Base-by-base conservation (phyloP, 2,888 invertebrate genomes). In the Aphidius colemani region DNA sequence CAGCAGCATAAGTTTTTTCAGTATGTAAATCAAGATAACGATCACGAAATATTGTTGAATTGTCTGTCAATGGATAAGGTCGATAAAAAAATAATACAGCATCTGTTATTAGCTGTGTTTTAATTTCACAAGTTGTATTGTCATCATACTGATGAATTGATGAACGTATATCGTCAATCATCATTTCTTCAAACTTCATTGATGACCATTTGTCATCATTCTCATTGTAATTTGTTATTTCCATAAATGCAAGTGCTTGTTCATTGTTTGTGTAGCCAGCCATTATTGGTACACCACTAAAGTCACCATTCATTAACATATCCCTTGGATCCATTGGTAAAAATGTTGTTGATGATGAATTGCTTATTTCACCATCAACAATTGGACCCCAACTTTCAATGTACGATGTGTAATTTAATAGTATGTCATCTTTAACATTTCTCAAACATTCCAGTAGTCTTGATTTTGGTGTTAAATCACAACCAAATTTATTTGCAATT, bases 261-360 rank as follows among this genome's bases (percentile, higher is more conserved):
- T 94, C 94, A 89, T 93, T 93, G 71, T 90, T 89, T 0, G 93
- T 93, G 72, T 88, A 93, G 1, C 92, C 92, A n/a, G 88, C 86
- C 71, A 94, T 79, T 10, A 93, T 75, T 0, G 93, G 92, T 1
- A 93, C 89, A 61, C 89, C 87, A 64, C 87, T 85, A 68, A 88
- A 88, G 43, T 85, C 85, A 8, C 88, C 90, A 60, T 83, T 85
- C 69, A 87, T 86, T 65, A 91, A 87, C 59, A 88, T 80, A 70
- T 84, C 85, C 66, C 84, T 86, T 0, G 93, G 93, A 59, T 87
- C 84, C 71, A 89, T 89, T 44, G 89, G 85, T 51, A 94, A 82
- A 75, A 93, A 92, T 0, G 85, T 83, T 0, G 88, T 85, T 44
- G 86, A 85, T 0, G 87, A 85, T 30, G 30, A 30, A 18, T 85